phyloP scores from a whole-genome alignment of 1,140 invertebrate genomes.

The Anagrus nilaparvatae region DNA sequence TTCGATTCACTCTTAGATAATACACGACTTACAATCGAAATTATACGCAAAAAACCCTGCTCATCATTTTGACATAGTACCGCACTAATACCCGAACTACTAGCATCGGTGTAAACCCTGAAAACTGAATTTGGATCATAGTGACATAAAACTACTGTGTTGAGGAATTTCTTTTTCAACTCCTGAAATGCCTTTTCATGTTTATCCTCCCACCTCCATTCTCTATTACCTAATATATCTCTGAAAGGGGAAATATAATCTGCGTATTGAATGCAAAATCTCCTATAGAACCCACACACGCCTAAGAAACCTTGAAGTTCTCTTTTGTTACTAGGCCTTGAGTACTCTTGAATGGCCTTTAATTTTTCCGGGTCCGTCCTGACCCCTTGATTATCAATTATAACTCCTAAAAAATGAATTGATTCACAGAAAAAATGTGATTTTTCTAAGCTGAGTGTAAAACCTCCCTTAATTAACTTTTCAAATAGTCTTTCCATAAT shows the following conservation, averaged over 20 bases:
- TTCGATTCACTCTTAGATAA: neutral
- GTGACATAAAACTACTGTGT: neutral
- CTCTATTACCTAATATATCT: constrained; percentile 4
- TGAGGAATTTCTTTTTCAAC: constrained; percentile 1
- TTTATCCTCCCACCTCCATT: constrained; percentile 8
- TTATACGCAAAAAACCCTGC: neutral
- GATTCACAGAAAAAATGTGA: constrained; percentile 2
- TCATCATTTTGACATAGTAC: constrained; percentile 1
- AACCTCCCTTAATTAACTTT: constrained; percentile 3
- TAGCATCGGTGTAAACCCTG: neutral
- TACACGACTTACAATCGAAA: neutral
- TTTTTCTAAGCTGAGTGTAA: constrained; percentile 10
- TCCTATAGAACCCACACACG: constrained; percentile 17
- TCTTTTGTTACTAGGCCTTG: constrained; percentile 8
- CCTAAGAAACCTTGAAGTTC: constrained; percentile 16
- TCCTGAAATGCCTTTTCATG: neutral
- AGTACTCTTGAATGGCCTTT: constrained; percentile 10
- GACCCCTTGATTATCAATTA: constrained; percentile 4
- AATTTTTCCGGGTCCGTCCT: constrained; percentile 10
- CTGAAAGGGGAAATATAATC: constrained; percentile 12
- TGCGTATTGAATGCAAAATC: constrained; percentile 9
- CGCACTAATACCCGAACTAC: neutral
- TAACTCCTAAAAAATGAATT: constrained; percentile 11
- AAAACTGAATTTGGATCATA: neutral
- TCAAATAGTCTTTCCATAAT: constrained; percentile 6